These are phyloP conservation scores for Litocranius walleri DNA, from an alignment of 2,113 vertebrate species.

Conservation along the genomic window DNA sequence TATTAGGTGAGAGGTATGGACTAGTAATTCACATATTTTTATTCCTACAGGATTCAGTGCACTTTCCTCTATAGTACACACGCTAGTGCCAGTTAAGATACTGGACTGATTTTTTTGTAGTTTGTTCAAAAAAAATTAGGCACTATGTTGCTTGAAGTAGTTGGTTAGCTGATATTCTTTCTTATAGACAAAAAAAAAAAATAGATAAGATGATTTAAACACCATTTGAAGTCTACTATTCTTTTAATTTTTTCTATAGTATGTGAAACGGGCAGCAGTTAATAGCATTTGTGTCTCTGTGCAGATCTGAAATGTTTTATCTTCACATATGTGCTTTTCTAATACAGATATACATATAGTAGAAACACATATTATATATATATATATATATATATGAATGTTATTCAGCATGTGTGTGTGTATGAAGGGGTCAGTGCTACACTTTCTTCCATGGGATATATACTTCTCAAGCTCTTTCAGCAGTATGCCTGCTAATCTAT, in stretches of 20 bases:
- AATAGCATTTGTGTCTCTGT: not conserved
- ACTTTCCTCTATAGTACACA: not conserved
- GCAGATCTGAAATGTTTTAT: not conserved
- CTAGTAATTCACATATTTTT: not conserved
- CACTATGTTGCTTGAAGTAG: not conserved
- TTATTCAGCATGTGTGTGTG: not conserved
- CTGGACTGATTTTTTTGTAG: not conserved
- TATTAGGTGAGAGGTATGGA: not conserved
- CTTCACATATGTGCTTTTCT: not conserved
- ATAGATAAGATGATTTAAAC: not conserved
- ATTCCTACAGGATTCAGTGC: not conserved
- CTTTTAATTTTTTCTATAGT: not conserved
- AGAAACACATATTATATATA: not conserved
- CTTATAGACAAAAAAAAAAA: not conserved
- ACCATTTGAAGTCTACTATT: not conserved
- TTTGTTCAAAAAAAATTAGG: not conserved
- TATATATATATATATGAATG: not conserved
- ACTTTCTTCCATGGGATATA: not conserved
- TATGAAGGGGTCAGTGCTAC: not conserved
- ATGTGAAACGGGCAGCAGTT: not conserved
- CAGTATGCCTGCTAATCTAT: not conserved
- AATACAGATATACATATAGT: not conserved
- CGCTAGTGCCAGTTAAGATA: not conserved
- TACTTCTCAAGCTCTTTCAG: not conserved
- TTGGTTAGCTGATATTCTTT: not conserved